Evolutionary conservation across 2,797 vertebrate species (phyloP), one percentile per base, ranked within the genome.

Genomic region (Eutrigla gurnardus): DNA sequence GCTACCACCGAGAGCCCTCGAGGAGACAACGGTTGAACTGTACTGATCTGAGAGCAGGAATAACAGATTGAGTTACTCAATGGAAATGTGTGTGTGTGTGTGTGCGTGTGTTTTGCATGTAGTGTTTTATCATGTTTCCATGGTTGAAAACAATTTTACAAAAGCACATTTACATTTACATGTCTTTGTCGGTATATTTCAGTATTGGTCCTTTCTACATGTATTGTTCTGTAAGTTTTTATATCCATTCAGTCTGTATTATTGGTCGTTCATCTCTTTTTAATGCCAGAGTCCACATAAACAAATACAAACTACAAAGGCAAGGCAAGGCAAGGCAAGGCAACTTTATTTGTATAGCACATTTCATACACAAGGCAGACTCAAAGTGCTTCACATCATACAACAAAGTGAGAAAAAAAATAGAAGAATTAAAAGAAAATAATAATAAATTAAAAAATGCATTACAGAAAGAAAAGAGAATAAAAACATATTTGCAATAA

Each of bases 11-110:
- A 58, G 43, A 1, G 0, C 5, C 55, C 71, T 0, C 64, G 90
- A 43, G 91, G 91, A 73, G 92, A 93, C 75, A 84, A 0, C 3
- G 0, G 33, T 4, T 91, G 65, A 86, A 50, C 17, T 62, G 15
- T 1, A 7, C 12, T 5, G 40, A 64, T 57, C 25, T 47, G 32
- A 59, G 39, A 46, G 25, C 8, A 58, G 46, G 7, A 13, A 39
- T 0, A 37, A 43, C 49, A 36, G 40, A 39, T 18, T 4, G 7
- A 42, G 43, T 1, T 36, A 7, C 3, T 52, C 2, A 32, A 43
- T 37, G 40, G 32, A 35, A 55, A 78, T 7, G 11, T 11, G 14
- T 46, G 6, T 15, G 2, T 59, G 7, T 60, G 1, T 45, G 3
- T 57, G 3, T 63, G 40, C 9, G 15, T 50, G 42, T 43, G 10